Percentiles rank a stretch among this genome's conserved stretches.
phyloP scores from a whole-genome alignment of 2,113 vertebrate species.

The Brevimyrus niger region DNA sequence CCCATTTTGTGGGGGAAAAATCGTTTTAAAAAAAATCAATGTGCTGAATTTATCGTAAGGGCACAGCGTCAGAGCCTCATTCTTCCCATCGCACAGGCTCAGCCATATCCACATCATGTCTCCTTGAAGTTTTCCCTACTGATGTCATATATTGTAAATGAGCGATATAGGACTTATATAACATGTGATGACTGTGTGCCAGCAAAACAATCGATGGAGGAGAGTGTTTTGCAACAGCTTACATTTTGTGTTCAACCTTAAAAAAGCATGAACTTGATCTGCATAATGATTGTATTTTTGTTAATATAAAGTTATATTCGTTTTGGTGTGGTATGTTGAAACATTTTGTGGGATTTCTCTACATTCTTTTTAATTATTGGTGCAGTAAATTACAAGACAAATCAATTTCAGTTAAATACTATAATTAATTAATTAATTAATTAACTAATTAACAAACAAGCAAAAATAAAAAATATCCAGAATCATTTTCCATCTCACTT shows the following conservation, averaged over 20 bases:
- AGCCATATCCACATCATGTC: background rate
- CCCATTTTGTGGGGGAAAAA: background rate
- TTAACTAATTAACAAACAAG: background rate
- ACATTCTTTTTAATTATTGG: background rate
- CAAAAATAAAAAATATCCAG: background rate
- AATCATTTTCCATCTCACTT: background rate
- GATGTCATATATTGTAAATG: background rate
- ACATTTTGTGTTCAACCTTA: background rate
- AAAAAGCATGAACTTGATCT: background rate
- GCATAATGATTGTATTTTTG: background rate
- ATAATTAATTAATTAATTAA: background rate
- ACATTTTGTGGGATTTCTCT: background rate
- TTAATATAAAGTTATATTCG: background rate
- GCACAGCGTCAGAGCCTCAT: background rate
- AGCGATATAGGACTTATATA: background rate
- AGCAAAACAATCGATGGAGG: background rate
- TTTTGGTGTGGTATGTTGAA: background rate
- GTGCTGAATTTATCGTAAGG: background rate
- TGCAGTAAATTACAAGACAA: background rate
- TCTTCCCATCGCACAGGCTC: background rate
- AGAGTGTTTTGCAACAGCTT: background rate
- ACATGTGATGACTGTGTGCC: background rate
- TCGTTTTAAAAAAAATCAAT: background rate
- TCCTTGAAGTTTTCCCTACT: background rate
- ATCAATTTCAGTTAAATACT: background rate